phyloP scores from a whole-genome alignment of 2,888 invertebrate genomes.

The Erynnis tages region DNA sequence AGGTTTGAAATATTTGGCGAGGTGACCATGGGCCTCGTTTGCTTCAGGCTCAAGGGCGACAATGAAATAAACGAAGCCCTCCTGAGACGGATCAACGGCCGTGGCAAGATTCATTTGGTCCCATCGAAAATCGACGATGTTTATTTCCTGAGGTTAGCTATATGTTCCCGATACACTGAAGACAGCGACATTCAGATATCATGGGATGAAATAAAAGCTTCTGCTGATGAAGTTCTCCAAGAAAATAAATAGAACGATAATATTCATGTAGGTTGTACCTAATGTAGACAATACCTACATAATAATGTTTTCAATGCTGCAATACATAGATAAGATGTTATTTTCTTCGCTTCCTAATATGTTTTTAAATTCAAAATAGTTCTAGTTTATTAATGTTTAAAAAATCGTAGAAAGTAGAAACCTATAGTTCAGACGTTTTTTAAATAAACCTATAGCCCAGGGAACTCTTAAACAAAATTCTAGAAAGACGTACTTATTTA shows the following conservation, averaged over 20 bases:
- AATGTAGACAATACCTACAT: too few relatives aligned
- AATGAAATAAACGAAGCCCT: slow-evolving; percentile 92
- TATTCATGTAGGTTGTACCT: too few relatives aligned
- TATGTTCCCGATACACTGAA: slow-evolving; percentile 93
- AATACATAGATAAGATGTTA: neutral
- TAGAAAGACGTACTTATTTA: too few relatives aligned
- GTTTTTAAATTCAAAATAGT: neutral
- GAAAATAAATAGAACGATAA: slow-evolving; percentile 28
- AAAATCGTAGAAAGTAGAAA: too few relatives aligned
- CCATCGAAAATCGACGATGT: slow-evolving; percentile 92
- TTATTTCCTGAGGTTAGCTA: slow-evolving; percentile 93
- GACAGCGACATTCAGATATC: slow-evolving; percentile 91
- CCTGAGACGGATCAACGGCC: slow-evolving; percentile 91
- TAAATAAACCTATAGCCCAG: too few relatives aligned
- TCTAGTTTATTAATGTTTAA: too few relatives aligned
- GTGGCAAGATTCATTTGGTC: slow-evolving; percentile 95
- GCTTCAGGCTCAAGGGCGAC: slow-evolving; percentile 94
- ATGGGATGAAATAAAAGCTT: slow-evolving; percentile 91
- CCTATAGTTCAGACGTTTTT: too few relatives aligned
- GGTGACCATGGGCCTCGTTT: slow-evolving; percentile 96
- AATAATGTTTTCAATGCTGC: too few relatives aligned
- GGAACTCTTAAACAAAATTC: too few relatives aligned
- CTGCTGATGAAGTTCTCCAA: slow-evolving; percentile 85
- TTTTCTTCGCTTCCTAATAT: neutral
- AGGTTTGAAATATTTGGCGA: slow-evolving; percentile 95